Percentiles rank a stretch among this genome's conserved stretches.
These are phyloP conservation scores for Vesta saturnalis DNA, from an alignment of 2,888 invertebrate species.

Conservation along the genomic window DNA sequence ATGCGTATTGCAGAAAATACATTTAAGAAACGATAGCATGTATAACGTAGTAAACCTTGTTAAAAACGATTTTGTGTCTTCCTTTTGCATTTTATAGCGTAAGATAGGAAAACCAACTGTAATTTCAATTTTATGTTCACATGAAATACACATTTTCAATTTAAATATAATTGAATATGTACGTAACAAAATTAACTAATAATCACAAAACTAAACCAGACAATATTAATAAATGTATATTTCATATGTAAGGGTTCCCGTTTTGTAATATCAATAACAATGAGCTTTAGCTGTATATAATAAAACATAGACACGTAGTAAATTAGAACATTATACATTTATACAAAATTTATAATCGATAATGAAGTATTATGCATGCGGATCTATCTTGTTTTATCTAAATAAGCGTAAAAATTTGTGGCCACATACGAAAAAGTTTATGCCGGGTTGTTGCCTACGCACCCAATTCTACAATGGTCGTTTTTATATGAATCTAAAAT, in stretches of 20 bases:
- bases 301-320: neutral
- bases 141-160: conserved; percentile 21
- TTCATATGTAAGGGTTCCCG: neutral
- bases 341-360: no score
- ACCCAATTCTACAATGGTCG: conserved; percentile 13
- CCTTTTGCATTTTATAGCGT: conserved; percentile 29
- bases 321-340: neutral
- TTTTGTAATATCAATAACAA: neutral
- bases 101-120: conserved; percentile 28
- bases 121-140: conserved; percentile 25
- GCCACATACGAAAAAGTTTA: neutral
- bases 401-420: neutral
- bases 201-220: neutral
- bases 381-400: neutral
- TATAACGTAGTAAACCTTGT: conserved; percentile 27
- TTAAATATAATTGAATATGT: conserved; percentile 19
- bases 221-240: neutral
- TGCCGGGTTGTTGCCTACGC: conserved; percentile 12
- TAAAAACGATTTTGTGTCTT: conserved; percentile 29
- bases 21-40: conserved; percentile 26
- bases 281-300: conserved; percentile 1
- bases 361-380: neutral
- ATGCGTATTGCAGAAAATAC: conserved; percentile 16
- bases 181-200: neutral
- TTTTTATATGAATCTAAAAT: conserved; percentile 37